These are phyloP conservation scores for Chaetodon trifasciatus DNA, from an alignment of 2,797 vertebrate species.

Conservation along the genomic window DNA sequence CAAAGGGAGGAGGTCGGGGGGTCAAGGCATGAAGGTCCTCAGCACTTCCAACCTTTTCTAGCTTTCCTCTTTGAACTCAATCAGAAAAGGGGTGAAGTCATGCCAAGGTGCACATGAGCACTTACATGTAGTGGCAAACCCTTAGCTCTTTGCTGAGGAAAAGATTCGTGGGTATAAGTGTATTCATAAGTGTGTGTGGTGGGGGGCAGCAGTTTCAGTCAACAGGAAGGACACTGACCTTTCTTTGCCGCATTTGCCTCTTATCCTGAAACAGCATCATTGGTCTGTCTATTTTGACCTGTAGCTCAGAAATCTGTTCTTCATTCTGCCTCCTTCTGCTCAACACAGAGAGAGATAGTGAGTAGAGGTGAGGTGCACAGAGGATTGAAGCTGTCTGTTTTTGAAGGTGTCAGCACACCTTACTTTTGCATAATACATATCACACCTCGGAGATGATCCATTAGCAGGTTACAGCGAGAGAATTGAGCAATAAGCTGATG, in stretches of 20 bases:
- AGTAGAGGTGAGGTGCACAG: constrained; percentile 70
- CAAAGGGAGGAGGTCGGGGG: constrained; percentile 51
- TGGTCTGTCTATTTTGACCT: constrained; percentile 71
- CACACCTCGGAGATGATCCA: constrained; percentile 86
- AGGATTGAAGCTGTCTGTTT: constrained; percentile 77
- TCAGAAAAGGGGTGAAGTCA: constrained; percentile 50
- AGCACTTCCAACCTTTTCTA: constrained; percentile 45
- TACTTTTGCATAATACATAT: constrained; percentile 87
- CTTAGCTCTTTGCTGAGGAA: constrained; percentile 25
- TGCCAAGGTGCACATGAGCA: constrained; percentile 44
- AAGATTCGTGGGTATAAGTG: constrained; percentile 35
- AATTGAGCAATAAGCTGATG: constrained; percentile 76
- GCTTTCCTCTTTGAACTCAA: constrained; percentile 53
- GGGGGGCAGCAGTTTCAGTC: constrained; percentile 6
- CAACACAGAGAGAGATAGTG: constrained; percentile 49
- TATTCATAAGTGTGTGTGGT: constrained; percentile 40
- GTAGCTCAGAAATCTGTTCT: constrained; percentile 78
- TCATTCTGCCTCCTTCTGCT: constrained; percentile 73
- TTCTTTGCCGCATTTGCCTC: constrained; percentile 56
- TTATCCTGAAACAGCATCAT: constrained; percentile 68
- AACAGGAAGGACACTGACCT: constrained; percentile 67
- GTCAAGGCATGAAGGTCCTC: constrained; percentile 56
- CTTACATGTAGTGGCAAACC: constrained; percentile 43
- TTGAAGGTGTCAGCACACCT: constrained; percentile 84
- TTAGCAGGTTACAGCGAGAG: constrained; percentile 82